Evolutionary conservation across 1,140 invertebrate species (phyloP).

Genomic region (Liolophura sinensis): DNA sequence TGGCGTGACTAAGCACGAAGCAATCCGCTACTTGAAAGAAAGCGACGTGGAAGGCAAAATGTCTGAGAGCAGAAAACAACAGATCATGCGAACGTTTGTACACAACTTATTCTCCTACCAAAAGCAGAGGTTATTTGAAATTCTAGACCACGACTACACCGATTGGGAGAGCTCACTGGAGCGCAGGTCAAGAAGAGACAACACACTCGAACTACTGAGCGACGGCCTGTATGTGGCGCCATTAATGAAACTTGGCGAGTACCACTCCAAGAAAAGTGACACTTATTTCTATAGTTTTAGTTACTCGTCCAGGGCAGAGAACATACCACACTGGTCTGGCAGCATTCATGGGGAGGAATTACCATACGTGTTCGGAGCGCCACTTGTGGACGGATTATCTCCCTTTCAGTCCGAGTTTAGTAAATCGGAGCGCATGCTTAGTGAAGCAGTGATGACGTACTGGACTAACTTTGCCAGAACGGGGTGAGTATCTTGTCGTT

Average conservation of each 20-base stretch:
- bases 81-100: conserved; percentile 88
- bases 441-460: conserved; percentile 91
- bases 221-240: conserved; percentile 89
- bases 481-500: conserved; percentile 72
- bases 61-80: conserved; percentile 83
- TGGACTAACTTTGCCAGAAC: conserved; percentile 96
- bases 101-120: conserved; percentile 88
- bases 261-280: conserved; percentile 71
- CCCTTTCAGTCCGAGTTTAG: conserved; percentile 89
- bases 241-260: conserved; percentile 85
- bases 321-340: conserved; percentile 76
- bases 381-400: conserved; percentile 75
- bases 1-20: conserved; percentile 89
- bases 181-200: conserved; percentile 83
- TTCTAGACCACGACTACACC: conserved; percentile 91
- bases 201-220: conserved; percentile 85
- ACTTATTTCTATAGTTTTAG: conserved; percentile 53
- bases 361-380: conserved; percentile 89
- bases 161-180: conserved; percentile 40
- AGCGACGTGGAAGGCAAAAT: conserved; percentile 92
- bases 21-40: conserved; percentile 84
- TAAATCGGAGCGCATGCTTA: conserved; percentile 82
- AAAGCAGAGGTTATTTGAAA: conserved; percentile 95
- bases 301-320: conserved; percentile 89
- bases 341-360: conserved; percentile 88